A percentile compares a stretch with the other conserved stretches of the same genome.
phyloP scores from a whole-genome alignment of 2,797 vertebrate genomes.

The Molossus molossus region DNA sequence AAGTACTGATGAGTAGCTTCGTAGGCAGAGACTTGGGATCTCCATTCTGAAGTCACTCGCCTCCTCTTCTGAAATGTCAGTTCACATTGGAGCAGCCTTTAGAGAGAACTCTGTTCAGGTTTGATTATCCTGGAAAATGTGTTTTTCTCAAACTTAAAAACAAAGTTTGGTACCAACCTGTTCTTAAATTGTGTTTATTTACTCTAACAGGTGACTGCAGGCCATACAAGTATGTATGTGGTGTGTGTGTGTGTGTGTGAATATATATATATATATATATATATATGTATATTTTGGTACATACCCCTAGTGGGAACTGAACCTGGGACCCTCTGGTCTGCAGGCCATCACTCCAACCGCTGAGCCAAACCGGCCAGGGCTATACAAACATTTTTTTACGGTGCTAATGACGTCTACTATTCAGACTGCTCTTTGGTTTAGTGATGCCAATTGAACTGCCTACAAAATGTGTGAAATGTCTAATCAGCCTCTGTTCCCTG shows the following conservation, averaged over 20 bases:
- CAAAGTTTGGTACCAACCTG: not conserved
- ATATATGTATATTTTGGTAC: too few species aligned
- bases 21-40: not conserved
- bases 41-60: not conserved
- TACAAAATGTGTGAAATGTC: not conserved
- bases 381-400: not conserved
- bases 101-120: not conserved
- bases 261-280: too few species aligned
- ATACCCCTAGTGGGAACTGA: too few species aligned
- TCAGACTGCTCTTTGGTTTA: not conserved
- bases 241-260: too few species aligned
- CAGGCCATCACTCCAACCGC: too few species aligned
- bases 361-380: too few species aligned
- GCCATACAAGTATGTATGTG: not conserved
- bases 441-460: not conserved
- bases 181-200: constrained; percentile 9
- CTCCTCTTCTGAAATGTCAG: not conserved
- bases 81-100: not conserved
- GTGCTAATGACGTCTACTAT: not conserved
- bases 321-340: too few species aligned
- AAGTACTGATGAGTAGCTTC: not conserved
- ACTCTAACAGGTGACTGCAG: not conserved
- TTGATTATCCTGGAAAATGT: not conserved
- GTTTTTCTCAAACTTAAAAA: constrained; percentile 49
- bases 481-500: not conserved